phyloP scores from a whole-genome alignment of 2,797 vertebrate genomes.

The Merluccius polli region DNA sequence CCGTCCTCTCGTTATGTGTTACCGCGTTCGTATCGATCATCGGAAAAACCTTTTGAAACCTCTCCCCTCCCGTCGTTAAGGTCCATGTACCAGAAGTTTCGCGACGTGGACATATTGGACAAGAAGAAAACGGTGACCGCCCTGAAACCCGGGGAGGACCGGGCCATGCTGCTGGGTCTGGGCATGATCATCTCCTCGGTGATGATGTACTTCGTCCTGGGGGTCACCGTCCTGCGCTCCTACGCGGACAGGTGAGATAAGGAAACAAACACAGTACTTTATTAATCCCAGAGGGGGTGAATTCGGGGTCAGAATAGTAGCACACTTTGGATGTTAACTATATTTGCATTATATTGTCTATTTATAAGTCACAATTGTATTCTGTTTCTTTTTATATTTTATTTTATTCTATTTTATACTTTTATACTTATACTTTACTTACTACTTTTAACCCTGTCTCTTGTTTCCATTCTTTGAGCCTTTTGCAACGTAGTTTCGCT shows the following conservation, averaged over 20 bases:
- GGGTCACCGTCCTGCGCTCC: constrained; percentile 85
- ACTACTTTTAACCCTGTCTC: too few species aligned
- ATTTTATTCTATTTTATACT: too few species aligned
- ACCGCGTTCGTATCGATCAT: not conserved
- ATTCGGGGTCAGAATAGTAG: too few species aligned
- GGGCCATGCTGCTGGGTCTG: constrained; percentile 90
- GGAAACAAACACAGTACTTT: not conserved
- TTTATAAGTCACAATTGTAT: too few species aligned
- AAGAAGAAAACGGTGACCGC: constrained; percentile 94
- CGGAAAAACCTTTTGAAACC: not conserved
- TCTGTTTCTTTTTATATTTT: too few species aligned
- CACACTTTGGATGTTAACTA: not conserved
- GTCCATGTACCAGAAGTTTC: constrained; percentile 93
- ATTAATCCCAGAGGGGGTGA: constrained; percentile 3
- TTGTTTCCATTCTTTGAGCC: too few species aligned
- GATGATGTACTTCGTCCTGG: constrained; percentile 96
- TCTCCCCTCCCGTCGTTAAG: constrained; percentile 54
- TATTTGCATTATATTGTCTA: too few species aligned
- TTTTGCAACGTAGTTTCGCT: too few species aligned
- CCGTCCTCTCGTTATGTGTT: not conserved
- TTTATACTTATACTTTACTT: too few species aligned
- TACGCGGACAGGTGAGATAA: constrained; percentile 87
- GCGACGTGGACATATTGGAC: constrained; percentile 86
- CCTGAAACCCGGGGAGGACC: constrained; percentile 89
- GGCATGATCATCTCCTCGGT: constrained; percentile 91